Base-by-base conservation (phyloP, 64 coral and sea anemone genomes). In the Dendronephthya gigantea region DNA sequence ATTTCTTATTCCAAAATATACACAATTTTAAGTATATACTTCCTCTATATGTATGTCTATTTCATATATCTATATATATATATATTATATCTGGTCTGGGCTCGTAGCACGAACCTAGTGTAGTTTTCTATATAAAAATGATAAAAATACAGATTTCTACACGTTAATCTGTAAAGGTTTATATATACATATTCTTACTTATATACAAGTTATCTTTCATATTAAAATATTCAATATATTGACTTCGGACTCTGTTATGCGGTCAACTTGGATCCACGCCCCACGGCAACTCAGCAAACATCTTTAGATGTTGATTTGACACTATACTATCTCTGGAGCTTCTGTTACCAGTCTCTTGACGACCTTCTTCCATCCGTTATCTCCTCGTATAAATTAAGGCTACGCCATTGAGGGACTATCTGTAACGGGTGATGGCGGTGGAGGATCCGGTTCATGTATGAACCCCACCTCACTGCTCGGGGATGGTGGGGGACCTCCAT, bases 371-470 rank as follows among this genome's bases (percentile, higher is more conserved):
- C 0, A 62, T 5, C 55, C 25, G 25, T 15, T 62, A 15, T 62
- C 25, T n/a, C 55, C 25, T 62, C 19, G 19, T 62, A 16, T 11
- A 45, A 6, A 6, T 45, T 17, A 66, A 3, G 9, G 72, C 36
- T 79, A 79, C 72, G 72, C 72, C 30, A 79, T 39, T 12, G 72
- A 79, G 72, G 72, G 72, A 39, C 72, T 79, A 29, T 79, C 72
- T 79, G 72, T 79, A 79, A 79, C 72, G 32, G 72, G 72, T 79
- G 72, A 79, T 16, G 72, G 72, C 4, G 72, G 72, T 8, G 72
- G 72, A 36, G 72, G 72, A 33, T 79, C 25, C 0, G 32, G 72
- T 36, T 79, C 72, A 33, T 36, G 30, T 15, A 33, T 34, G 29
- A 79, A 79, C 2, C 32, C 30, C 30, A 34, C 36, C 36, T 79